Conservation (phyloP, 2,888 invertebrate genomes). For the Pedicia rivosa region DNA sequence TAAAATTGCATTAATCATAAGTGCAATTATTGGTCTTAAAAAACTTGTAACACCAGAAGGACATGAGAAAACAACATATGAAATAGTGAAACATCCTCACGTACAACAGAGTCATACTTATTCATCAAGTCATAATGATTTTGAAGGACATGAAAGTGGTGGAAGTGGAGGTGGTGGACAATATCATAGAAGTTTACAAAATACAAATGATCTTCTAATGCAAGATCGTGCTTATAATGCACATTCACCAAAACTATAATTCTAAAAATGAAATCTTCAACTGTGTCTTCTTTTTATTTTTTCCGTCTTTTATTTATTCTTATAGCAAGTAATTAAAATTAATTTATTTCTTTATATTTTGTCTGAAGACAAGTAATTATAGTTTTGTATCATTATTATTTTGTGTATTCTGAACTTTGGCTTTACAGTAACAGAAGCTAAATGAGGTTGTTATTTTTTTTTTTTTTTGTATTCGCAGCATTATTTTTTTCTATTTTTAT, state of each 20-base stretch:
- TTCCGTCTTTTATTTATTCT: too few species aligned
- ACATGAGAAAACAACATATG: constrained; percentile 66
- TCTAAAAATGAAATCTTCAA: too few species aligned
- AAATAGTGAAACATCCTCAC: constrained; percentile 75
- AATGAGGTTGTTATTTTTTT: too few species aligned
- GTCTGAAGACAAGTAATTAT: too few species aligned
- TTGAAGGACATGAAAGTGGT: constrained; percentile 39
- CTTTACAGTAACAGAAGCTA: too few species aligned
- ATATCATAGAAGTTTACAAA: constrained; percentile 39
- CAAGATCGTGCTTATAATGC: constrained; percentile 47
- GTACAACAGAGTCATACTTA: constrained; percentile 63
- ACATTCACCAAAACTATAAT: constrained; percentile 29
- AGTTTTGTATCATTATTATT: too few species aligned
- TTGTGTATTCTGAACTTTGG: too few species aligned
- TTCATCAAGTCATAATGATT: constrained; percentile 48
- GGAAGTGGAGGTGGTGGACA: constrained; percentile 36
- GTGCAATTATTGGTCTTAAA: constrained; percentile 65
- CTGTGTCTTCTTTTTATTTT: too few species aligned
- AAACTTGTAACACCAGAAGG: constrained; percentile 54
- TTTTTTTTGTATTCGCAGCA: too few species aligned
- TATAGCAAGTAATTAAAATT: too few species aligned
- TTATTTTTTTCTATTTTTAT: too few species aligned
- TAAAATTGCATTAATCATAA: constrained; percentile 66
- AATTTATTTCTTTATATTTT: too few species aligned
- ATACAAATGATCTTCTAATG: constrained; percentile 39